Evolutionary conservation across 2,113 vertebrate species (phyloP).

Genomic region (Nothocercus julius): DNA sequence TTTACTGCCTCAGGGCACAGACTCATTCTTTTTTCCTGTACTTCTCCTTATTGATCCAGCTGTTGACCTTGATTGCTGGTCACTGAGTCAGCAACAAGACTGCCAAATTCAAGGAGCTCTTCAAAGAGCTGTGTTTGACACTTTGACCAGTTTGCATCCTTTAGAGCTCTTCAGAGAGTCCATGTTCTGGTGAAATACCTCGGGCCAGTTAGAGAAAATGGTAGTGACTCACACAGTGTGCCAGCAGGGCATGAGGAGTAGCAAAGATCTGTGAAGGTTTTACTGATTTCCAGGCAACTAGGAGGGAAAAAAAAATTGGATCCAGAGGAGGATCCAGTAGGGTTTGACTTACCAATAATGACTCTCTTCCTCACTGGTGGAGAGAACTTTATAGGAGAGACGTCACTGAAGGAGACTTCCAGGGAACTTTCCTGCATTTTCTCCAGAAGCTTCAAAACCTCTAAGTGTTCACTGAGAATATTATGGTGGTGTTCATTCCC

Average conservation of each 20-base stretch:
- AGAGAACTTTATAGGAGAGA: neutral
- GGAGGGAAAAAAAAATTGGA: neutral
- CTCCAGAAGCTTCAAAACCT: neutral
- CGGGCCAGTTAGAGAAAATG: neutral
- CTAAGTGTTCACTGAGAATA: neutral
- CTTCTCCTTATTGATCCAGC: neutral
- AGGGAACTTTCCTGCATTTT: neutral
- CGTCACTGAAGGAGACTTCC: neutral
- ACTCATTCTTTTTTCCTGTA: neutral
- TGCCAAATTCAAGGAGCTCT: neutral
- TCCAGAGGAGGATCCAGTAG: too few species aligned
- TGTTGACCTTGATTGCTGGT: neutral
- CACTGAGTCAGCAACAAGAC: neutral
- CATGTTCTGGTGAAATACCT: neutral
- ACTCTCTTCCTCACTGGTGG: neutral
- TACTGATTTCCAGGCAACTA: neutral
- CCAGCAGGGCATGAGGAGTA: neutral
- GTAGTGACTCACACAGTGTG: neutral
- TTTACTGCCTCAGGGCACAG: neutral
- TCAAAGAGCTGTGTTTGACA: neutral
- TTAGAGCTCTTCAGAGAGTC: neutral
- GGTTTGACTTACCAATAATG: neutral
- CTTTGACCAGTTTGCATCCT: neutral
- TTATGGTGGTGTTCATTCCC: neutral
- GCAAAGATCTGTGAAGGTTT: neutral